These are phyloP conservation scores for Athetis lepigone DNA, from an alignment of 2,888 invertebrate species.

Conservation along the genomic window DNA sequence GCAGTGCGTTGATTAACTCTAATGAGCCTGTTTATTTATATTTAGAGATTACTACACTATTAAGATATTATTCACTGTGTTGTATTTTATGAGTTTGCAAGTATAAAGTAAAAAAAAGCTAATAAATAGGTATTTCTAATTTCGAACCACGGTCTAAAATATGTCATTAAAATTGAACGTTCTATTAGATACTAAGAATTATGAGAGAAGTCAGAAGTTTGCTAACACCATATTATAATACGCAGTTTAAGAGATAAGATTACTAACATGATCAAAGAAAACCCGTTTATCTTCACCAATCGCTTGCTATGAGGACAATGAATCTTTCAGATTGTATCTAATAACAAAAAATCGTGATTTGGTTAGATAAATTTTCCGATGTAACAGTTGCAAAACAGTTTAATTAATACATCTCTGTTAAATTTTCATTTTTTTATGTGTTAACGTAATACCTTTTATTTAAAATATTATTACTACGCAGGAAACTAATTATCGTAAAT, in stretches of 20 bases:
- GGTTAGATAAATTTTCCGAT: constrained; percentile 20
- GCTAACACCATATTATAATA: too few species aligned
- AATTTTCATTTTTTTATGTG: not conserved
- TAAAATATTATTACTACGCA: not conserved
- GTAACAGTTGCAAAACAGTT: constrained; percentile 7
- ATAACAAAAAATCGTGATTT: constrained; percentile 2
- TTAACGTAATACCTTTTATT: not conserved
- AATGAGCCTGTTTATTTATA: too few species aligned
- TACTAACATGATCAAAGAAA: constrained; percentile 14
- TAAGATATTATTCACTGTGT: too few species aligned
- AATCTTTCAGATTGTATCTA: not conserved
- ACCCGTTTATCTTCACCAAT: constrained; percentile 18
- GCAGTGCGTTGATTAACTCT: too few species aligned
- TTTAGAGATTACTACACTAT: too few species aligned
- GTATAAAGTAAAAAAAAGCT: too few species aligned
- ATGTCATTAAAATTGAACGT: constrained; percentile 3
- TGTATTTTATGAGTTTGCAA: too few species aligned
- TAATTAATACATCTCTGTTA: constrained; percentile 12
- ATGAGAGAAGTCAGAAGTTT: not conserved
- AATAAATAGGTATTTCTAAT: too few species aligned
- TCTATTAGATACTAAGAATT: not conserved
- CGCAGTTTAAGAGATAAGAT: constrained; percentile 30
- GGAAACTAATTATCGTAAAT: constrained; percentile 1
- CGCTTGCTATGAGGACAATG: constrained; percentile 1
- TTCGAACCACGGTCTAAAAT: not conserved